Percentiles rank a stretch among this genome's conserved stretches.
Conservation (phyloP, 2,797 vertebrate species). For the Ataeniobius toweri region DNA sequence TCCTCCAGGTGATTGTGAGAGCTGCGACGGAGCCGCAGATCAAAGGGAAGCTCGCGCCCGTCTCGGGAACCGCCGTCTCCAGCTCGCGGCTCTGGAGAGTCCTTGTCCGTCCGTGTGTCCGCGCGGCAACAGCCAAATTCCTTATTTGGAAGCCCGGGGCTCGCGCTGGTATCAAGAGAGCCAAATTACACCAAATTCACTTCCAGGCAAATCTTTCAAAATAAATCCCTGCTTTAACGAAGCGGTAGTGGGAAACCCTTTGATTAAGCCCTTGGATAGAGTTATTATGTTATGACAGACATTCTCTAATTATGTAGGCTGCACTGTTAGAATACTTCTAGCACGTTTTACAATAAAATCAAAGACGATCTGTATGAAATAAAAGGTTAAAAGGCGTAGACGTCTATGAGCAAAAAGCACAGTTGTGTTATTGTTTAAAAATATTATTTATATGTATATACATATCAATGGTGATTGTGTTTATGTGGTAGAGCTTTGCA, state of each 20-base stretch:
- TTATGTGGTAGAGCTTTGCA: too few species aligned
- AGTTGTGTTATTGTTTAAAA: too few species aligned
- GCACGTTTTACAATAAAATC: not conserved
- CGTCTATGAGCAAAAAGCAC: too few species aligned
- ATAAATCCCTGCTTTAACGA: slow-evolving; percentile 41
- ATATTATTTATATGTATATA: not conserved
- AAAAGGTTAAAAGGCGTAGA: not conserved
- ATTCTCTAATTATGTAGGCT: not conserved
- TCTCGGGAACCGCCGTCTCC: slow-evolving; percentile 56
- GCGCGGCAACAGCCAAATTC: slow-evolving; percentile 76
- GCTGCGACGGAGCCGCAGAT: slow-evolving; percentile 46
- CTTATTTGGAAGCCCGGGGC: slow-evolving; percentile 87
- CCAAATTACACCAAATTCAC: slow-evolving; percentile 32
- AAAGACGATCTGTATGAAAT: too few species aligned
- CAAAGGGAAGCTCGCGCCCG: slow-evolving; percentile 53
- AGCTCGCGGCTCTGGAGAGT: slow-evolving; percentile 68
- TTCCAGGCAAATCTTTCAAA: slow-evolving; percentile 66
- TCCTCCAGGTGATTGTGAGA: slow-evolving; percentile 43
- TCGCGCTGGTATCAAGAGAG: slow-evolving; percentile 57
- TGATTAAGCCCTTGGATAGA: not conserved
- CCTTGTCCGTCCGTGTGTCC: slow-evolving; percentile 65
- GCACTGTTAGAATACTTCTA: not conserved
- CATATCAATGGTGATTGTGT: not conserved
- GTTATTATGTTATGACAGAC: too few species aligned
- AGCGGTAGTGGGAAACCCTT: not conserved